Base-by-base conservation (phyloP, 2,797 vertebrate genomes). In the Rousettus madagascariensis region DNA sequence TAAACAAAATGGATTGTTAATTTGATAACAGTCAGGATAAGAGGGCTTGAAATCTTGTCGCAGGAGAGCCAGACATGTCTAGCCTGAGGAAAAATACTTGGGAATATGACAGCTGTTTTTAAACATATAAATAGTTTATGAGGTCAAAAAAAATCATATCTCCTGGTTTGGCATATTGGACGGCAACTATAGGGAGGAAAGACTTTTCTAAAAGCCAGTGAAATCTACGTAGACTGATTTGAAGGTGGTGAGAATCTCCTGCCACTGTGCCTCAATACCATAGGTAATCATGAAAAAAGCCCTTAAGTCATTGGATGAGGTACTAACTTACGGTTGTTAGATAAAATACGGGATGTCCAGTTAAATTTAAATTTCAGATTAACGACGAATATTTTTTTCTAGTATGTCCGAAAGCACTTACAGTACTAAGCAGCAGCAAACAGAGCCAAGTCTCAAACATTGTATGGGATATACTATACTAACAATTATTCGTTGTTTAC, bases 301-400 rank as follows among this genome's bases (percentile, higher is more conserved):
- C 8, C 22, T 55, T 49, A 61, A n/a, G 12, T 4, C 63, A 79
- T 1, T n/a, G 22, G 41, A 43, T 33, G 59, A 55, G 30, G 41
- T 33, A 38, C 8, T 83, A 36, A 53, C n/a, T 90, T 75, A 53
- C 5, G 30, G 36, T 22, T 79, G 43, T 63, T 65, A 28, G 41
- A 43, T 84, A 75, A 91, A 91, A 72, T 61, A 74, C 7, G 26
- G 51, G 51, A 85, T 68, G 22, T 13, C 33, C 16, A 46, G 22
- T 43, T 30, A 87, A 66, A 71, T 55, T 84, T 83, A 79, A 82
- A 68, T 72, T 83, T 95, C 88, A 86, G 55, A 82, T 51, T 90
- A 69, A 53, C 38, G 88, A 61, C 13, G 1, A 63, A 30, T 68
- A 43, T 4, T 49, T 65, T 72, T 72, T 74, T 93, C 53, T 53